phyloP scores from a whole-genome alignment of 2,797 vertebrate genomes.

The Onychomys arenicola region DNA sequence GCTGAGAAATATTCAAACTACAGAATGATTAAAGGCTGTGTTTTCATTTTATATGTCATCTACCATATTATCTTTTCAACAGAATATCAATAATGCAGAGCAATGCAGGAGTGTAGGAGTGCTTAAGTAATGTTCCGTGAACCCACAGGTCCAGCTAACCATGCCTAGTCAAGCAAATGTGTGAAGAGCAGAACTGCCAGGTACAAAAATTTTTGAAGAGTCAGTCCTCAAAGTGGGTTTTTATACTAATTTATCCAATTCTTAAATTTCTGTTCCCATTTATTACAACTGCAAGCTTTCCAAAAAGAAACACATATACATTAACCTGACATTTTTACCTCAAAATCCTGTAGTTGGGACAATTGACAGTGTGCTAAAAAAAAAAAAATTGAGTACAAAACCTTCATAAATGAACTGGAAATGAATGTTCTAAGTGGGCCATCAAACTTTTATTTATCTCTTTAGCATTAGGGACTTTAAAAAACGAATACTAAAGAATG shows the following conservation, averaged over 20 bases:
- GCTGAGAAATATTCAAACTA: not conserved
- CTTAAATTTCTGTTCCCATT: conserved; percentile 50
- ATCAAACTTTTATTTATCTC: not conserved
- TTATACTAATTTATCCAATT: conserved; percentile 9
- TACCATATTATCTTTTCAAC: not conserved
- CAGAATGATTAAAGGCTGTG: not conserved
- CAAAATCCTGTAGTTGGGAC: not conserved
- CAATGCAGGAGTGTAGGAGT: not conserved
- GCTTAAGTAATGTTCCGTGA: not conserved
- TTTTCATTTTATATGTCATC: conserved; percentile 16
- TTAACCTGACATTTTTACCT: conserved; percentile 7
- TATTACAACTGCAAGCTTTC: not conserved
- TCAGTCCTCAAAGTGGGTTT: not conserved
- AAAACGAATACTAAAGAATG: conserved; percentile 2
- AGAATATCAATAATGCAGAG: not conserved
- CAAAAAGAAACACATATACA: not conserved
- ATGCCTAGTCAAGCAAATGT: not conserved
- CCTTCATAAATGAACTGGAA: not conserved
- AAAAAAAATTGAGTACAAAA: not conserved
- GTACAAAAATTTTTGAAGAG: conserved; percentile 5
- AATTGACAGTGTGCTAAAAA: not conserved
- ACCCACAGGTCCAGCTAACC: not conserved
- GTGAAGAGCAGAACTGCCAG: conserved; percentile 8
- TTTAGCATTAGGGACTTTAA: not conserved
- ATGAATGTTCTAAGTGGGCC: not conserved